Conservation (phyloP, 2,888 invertebrate species). For the Sarcophaga subvicina region DNA sequence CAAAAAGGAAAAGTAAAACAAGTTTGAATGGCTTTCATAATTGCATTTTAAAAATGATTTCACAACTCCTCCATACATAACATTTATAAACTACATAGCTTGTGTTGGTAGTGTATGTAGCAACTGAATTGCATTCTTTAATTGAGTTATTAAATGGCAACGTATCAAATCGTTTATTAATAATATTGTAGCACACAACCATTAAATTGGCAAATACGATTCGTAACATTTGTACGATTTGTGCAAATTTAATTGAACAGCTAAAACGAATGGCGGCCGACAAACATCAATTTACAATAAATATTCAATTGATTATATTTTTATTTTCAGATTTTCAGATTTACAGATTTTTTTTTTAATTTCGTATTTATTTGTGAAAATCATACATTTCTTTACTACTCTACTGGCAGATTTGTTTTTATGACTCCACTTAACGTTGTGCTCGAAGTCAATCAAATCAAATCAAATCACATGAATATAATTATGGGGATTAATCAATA, state of each 20-base stretch:
- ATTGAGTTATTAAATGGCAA: conserved; percentile 55
- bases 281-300: conserved; percentile 10
- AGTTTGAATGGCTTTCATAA: background rate
- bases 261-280: background rate
- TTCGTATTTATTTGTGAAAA: conserved; percentile 15
- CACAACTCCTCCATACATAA: background rate
- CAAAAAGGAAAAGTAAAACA: background rate
- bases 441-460: conserved; percentile 41
- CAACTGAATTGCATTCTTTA: background rate
- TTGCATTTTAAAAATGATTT: background rate
- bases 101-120: background rate
- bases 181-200: conserved; percentile 29
- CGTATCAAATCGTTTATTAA: conserved; percentile 43
- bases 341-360: conserved; percentile 3
- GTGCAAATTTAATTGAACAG: conserved; percentile 6
- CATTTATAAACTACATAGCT: background rate
- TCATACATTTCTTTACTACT: background rate
- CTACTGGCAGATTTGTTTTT: conserved; percentile 27
- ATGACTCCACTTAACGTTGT: conserved; percentile 1
- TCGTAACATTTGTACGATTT: background rate
- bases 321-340: background rate
- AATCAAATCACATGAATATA: background rate
- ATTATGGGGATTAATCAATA: conserved; percentile 23
- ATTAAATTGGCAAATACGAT: conserved; percentile 49
- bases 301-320: conserved; percentile 19